Evolutionary conservation across 2,113 vertebrate genomes (phyloP).

Genomic region (Dunckerocampus dactyliophorus): DNA sequence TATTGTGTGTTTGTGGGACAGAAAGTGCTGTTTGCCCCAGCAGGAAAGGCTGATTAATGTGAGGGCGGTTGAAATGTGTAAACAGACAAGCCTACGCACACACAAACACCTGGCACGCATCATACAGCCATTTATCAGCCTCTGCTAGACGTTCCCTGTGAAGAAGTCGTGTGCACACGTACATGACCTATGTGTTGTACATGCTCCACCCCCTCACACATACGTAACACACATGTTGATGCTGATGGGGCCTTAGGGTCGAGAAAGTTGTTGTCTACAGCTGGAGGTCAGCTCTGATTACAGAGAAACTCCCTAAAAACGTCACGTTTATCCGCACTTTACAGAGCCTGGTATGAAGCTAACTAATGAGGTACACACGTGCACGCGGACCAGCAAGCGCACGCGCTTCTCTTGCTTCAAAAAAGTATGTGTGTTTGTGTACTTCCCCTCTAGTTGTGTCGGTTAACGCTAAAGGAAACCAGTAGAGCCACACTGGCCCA

Average conservation of each 20-base stretch:
- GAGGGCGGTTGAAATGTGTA: conserved; percentile 45
- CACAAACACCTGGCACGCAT: conserved; percentile 37
- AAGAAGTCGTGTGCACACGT: conserved; percentile 1
- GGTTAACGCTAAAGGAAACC: conserved; percentile 33
- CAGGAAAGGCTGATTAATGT: conserved; percentile 41
- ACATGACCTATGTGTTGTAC: conserved; percentile 43
- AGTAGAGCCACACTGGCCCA: conserved; percentile 36
- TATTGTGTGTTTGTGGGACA: conserved; percentile 52
- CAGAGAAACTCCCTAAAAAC: conserved; percentile 52
- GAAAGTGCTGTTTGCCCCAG: conserved; percentile 41
- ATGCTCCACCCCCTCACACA: conserved; percentile 20
- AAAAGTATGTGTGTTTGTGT: neutral
- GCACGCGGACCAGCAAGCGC: conserved; percentile 5
- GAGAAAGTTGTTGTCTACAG: conserved; percentile 59
- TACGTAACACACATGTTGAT: conserved; percentile 26
- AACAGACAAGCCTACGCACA: conserved; percentile 48
- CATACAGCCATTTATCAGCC: conserved; percentile 25
- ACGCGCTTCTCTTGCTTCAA: neutral
- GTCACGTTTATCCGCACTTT: conserved; percentile 32
- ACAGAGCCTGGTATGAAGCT: neutral
- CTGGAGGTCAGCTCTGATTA: conserved; percentile 60
- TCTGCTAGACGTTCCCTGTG: conserved; percentile 20
- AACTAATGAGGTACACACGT: conserved; percentile 18
- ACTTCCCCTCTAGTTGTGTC: conserved; percentile 12
- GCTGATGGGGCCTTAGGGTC: conserved; percentile 38